These are phyloP conservation scores for Mythimna albipuncta DNA, from an alignment of 2,888 invertebrate genomes.

Conservation along the genomic window DNA sequence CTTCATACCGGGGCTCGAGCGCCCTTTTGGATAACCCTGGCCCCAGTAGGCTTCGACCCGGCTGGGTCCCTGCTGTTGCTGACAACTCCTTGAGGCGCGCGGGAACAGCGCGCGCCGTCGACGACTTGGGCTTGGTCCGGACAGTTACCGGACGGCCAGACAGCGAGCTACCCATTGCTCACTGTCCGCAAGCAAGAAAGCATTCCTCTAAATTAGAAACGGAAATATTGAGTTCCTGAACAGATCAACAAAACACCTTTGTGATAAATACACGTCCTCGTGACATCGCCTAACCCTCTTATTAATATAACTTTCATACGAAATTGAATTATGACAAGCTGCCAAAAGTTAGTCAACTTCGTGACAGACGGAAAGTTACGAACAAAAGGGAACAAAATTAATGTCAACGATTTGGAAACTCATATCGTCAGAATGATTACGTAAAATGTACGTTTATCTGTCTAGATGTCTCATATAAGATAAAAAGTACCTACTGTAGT, in stretches of 20 bases:
- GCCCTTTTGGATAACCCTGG: too few species aligned
- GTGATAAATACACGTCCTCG: constrained; percentile 11
- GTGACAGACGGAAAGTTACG: constrained; percentile 51
- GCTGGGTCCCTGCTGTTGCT: too few species aligned
- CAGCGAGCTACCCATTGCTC: too few species aligned
- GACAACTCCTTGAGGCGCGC: too few species aligned
- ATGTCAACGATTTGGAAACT: constrained; percentile 21
- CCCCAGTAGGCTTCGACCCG: too few species aligned
- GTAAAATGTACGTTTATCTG: background rate
- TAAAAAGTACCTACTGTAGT: background rate
- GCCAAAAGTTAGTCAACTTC: constrained; percentile 32
- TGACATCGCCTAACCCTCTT: constrained; percentile 15
- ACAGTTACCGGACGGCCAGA: too few species aligned
- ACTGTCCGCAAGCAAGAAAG: too few species aligned
- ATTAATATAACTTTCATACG: constrained; percentile 47
- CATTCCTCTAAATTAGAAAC: background rate
- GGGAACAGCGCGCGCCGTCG: too few species aligned
- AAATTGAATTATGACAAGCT: constrained; percentile 54
- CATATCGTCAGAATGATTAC: background rate
- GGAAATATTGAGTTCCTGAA: background rate
- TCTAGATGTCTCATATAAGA: background rate
- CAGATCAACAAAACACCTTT: background rate
- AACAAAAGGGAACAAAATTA: constrained; percentile 34
- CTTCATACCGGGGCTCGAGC: too few species aligned
- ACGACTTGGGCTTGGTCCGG: too few species aligned